phyloP scores from a whole-genome alignment of 2,888 invertebrate species.

The Lumbricus terrestris region DNA sequence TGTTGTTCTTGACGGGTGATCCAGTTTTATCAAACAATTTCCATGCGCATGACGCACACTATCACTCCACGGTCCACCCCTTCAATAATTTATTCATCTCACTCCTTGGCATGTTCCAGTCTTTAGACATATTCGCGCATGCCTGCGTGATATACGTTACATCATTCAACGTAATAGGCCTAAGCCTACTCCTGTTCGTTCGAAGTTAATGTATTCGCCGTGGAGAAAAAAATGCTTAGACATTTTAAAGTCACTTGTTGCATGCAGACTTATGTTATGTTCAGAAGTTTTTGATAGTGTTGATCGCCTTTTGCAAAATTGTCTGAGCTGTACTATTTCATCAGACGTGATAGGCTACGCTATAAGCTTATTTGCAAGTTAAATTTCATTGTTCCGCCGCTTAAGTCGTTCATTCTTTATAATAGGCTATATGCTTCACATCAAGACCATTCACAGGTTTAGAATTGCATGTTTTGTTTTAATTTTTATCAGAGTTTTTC shows the following conservation, averaged over 20 bases:
- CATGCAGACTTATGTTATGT: background rate
- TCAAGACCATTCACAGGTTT: background rate
- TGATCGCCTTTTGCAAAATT: too few species aligned
- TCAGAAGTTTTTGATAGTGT: background rate
- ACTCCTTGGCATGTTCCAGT: background rate
- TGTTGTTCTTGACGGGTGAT: background rate
- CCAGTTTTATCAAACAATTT: background rate
- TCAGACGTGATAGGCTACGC: background rate
- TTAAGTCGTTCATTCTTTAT: background rate
- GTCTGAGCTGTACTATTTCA: background rate
- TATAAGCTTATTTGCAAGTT: background rate
- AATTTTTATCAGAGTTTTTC: background rate
- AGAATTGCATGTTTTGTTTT: background rate
- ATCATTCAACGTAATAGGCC: background rate
- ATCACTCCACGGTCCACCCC: background rate
- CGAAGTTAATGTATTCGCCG: background rate
- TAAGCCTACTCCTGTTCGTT: too few species aligned
- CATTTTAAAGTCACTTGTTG: background rate
- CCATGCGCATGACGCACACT: background rate
- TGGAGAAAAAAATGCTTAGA: background rate
- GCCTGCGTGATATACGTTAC: too few species aligned
- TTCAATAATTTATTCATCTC: too few species aligned
- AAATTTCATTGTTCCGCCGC: background rate
- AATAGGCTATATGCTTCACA: background rate
- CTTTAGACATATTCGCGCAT: background rate